Evolutionary conservation across 2,888 invertebrate genomes (phyloP), one percentile per base, ranked within the genome.

Genomic region (Ecliptopera silaceata): DNA sequence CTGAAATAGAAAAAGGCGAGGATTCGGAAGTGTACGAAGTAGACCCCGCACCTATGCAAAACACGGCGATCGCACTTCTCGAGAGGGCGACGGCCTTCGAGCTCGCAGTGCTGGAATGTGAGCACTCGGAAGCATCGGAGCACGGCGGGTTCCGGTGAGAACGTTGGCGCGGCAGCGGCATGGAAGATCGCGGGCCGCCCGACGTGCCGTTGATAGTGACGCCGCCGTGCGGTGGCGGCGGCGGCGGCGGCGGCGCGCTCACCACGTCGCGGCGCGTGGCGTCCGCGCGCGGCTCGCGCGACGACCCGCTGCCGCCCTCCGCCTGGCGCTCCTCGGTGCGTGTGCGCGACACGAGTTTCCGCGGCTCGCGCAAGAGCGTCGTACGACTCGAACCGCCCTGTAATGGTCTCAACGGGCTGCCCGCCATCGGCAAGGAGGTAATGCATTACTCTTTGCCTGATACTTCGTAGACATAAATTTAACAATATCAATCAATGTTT

Each of bases 321-420:
- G 86, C 93, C 48, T 93, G 93, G 87, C 94, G 93, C 90, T 93
- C 93, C 68, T 93, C 93, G 66, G 93, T 94, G 69, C 90, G 93
- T 65, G 93, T 94, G 64, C 93, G 91, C 77, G 93, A 93, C 74
- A 93, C 93, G 64, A 92, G 93, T 65, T 93, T 92, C 80, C 93
- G 93, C 67, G 93, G 93, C 77, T 93, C 93, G 69, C 88, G 93
- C 75, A 93, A 92, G 79, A 93, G 93, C 79, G 87, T 93, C 69
- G 93, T 94, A 66, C 93, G 93, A 75, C 91, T 94, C 69, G 94
- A 94, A 86, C 93, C 93, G 36, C 93, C 93, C 65, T 93, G 93
- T 87, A 94, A 94, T 80, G 94, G 94, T 68, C 89, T 92, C 88
- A 92, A 92, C 82, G 92, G 89, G 76, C 82, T 92, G 74, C 91